These are phyloP conservation scores for Sebastes trivittatus DNA, from an alignment of 2,797 vertebrate genomes.

Conservation along the genomic window DNA sequence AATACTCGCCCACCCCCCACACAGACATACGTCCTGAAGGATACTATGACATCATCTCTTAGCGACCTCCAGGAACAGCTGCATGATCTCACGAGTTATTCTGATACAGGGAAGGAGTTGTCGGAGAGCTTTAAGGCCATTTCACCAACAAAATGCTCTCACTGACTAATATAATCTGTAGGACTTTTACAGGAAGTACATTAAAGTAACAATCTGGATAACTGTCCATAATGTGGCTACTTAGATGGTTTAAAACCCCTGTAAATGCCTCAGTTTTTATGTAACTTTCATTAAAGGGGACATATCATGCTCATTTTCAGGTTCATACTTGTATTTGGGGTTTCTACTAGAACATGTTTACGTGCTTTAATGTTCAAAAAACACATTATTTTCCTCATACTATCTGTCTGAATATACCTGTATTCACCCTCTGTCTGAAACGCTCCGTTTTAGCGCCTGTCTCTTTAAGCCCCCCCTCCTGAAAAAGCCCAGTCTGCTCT, in stretches of 20 bases:
- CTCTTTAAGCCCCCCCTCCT: too few relatives aligned
- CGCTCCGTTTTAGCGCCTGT: too few relatives aligned
- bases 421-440: too few relatives aligned
- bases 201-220: neutral
- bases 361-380: too few relatives aligned
- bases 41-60: conserved; percentile 67
- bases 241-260: neutral
- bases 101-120: neutral
- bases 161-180: neutral
- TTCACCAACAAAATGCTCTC: neutral
- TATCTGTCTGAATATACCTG: too few relatives aligned
- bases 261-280: neutral
- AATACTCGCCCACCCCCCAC: conserved; percentile 13
- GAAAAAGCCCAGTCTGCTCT: too few relatives aligned
- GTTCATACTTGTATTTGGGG: too few relatives aligned
- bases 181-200: neutral
- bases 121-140: neutral
- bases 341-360: too few relatives aligned
- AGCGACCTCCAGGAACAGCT: conserved; percentile 52
- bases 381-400: too few relatives aligned
- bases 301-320: too few relatives aligned
- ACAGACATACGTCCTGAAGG: conserved; percentile 53
- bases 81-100: conserved; percentile 63
- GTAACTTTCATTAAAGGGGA: neutral
- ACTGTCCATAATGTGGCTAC: neutral